Conservation (phyloP, 2,113 vertebrate genomes). For the Reinhardtius hippoglossoides region DNA sequence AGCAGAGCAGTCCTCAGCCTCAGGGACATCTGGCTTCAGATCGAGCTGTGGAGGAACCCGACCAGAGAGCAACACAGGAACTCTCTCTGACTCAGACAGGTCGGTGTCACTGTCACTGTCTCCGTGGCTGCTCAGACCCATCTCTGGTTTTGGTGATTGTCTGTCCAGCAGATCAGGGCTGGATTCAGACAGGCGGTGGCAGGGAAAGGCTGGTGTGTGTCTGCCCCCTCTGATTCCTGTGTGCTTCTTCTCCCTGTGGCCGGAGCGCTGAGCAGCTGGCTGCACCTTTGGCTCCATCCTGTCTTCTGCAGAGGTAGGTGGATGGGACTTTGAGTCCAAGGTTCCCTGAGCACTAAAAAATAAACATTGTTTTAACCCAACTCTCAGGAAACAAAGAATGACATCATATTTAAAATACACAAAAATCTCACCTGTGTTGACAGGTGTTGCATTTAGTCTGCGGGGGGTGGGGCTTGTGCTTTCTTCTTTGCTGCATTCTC, state of each 20-base stretch:
- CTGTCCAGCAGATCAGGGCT: conserved; percentile 26
- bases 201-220: conserved; percentile 24
- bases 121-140: conserved; percentile 16
- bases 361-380: background rate
- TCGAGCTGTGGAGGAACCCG: conserved; percentile 85
- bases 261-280: conserved; percentile 11
- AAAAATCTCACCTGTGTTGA: conserved; percentile 52
- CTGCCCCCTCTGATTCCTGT: conserved; percentile 2
- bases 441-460: conserved; percentile 25
- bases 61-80: conserved; percentile 71
- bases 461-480: conserved; percentile 43
- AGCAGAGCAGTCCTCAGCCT: conserved; percentile 60
- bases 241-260: conserved; percentile 33
- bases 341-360: conserved; percentile 52
- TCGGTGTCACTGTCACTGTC: conserved; percentile 88
- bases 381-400: background rate
- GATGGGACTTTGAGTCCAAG: conserved; percentile 15
- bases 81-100: conserved; percentile 89
- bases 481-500: conserved; percentile 61
- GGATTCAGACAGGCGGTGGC: background rate
- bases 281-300: conserved; percentile 23
- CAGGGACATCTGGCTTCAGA: conserved; percentile 88
- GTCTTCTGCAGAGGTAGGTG: conserved; percentile 2
- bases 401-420: background rate
- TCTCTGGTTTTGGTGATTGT: conserved; percentile 5